Base-by-base conservation (phyloP, 2,113 vertebrate species). In the Cheilinus undulatus region DNA sequence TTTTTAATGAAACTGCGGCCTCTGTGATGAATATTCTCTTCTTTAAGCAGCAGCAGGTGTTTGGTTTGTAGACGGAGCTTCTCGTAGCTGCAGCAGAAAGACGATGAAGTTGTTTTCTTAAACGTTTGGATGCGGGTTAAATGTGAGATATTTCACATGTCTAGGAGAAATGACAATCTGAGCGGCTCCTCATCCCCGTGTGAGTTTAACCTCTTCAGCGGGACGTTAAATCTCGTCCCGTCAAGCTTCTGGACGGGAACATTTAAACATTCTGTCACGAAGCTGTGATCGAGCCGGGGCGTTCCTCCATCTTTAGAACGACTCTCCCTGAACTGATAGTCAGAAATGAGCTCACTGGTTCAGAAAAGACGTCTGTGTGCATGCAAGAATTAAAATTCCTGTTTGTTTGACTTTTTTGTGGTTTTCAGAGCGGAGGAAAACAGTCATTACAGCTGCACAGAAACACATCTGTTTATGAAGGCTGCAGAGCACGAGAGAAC, bases 141-240 rank as follows among this genome's bases (percentile, higher is more conserved):
- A 67, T 40, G 9, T 80, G 78, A 86, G 68, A 65, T 28, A 72
- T 86, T 58, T 59, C 30, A 62, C 86, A 72, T 57, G 6, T 30
- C 4, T 3, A 9, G 12, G 52, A 9, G 22, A 45, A 62, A 58
- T 7, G 1, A 28, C 15, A 15, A 9, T 49, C 22, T 36, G 30
- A 50, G 20, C 53, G 43, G 6, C 27, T 23, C 23, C 8, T 22
- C 23, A 1, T 22, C 53, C 34, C 38, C 4, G 10, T 19, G 23
- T 52, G 57, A 34, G 15, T 65, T 57, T 17, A 23, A 53, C 19
- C 22, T 61, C 4, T 28, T 52, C 48, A n/a, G 13, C 13, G 62
- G 26, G 64, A 50, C 5, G 34, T 49, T 64, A 73, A 28, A n/a
- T 57, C 20, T 71, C 68, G 56, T 70, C 85, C 56, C 58, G 34